phyloP scores from a whole-genome alignment of 1,140 invertebrate genomes.

The Tetramorium alpestre region DNA sequence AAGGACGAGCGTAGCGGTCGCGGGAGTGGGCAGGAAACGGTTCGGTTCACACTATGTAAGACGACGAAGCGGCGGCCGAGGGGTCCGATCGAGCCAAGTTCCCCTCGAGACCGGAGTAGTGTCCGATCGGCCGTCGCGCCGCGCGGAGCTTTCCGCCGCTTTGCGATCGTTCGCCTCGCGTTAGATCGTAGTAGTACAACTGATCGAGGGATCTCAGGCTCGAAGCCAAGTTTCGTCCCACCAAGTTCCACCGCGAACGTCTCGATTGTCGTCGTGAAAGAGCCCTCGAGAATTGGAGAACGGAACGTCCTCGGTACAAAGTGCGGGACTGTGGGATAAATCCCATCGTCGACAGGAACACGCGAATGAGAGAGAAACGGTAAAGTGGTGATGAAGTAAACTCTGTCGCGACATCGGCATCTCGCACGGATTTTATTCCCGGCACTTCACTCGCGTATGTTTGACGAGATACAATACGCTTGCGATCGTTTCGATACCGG shows the following conservation, averaged over 20 bases:
- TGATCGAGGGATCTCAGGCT: neutral
- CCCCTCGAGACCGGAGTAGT: constrained; percentile 70
- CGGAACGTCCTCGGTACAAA: neutral
- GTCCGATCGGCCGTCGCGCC: constrained; percentile 74
- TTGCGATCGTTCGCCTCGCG: neutral
- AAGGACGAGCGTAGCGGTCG: constrained; percentile 55
- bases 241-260: neutral
- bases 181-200: neutral
- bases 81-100: constrained; percentile 70
- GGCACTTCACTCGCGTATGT: neutral
- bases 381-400: constrained; percentile 39
- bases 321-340: constrained; percentile 8
- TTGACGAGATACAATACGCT: neutral
- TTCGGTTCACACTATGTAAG: constrained; percentile 71
- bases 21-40: constrained; percentile 72
- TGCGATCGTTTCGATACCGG: neutral
- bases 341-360: neutral
- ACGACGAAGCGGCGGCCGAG: constrained; percentile 68
- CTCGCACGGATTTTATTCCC: neutral
- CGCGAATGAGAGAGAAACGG: neutral
- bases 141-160: constrained; percentile 61
- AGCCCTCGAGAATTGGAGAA: neutral
- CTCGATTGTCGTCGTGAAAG: neutral
- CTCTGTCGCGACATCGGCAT: neutral
- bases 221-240: neutral